Evolutionary conservation across 2,888 invertebrate species (phyloP), one percentile per base, ranked within the genome.

Genomic region (Ophioninae sp.): DNA sequence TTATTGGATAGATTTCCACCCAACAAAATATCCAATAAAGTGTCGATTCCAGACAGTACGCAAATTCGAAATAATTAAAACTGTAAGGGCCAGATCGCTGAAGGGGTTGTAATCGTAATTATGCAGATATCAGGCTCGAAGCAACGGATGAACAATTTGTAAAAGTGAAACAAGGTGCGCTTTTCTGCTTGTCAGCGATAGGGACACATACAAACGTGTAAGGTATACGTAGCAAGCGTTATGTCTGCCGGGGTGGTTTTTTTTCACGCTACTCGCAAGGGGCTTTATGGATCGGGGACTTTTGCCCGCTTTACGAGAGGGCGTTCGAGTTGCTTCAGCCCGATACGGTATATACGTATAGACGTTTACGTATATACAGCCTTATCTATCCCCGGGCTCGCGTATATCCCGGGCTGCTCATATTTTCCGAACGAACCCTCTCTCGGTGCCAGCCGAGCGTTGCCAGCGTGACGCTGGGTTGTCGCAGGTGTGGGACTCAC

Each of bases 211-310:
- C 13, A 39, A 23, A 30, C 67, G 61, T 30, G 65, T 39, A 20
- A 7, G 44, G 56, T 68, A 64, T 41, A 70, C 56, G 69, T n/a
- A 59, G 62, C 13, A 57, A 76, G 57, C 57, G 20, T 39, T 41
- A 57, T 61, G 67, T 83, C 65, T 67, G 82, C 73, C 78, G 79
- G 74, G 57, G 74, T 81, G 30, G 1, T 79, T 81, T 80, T 50
- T 50, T 17, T 50, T 13, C 50, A 85, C 77, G 65, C 81, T 68
- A 81, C 50, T 78, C 73, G 68, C 79, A 74, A 68, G 73, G 75
- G 75, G 82, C 85, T 85, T 86, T 87, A 88, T 87, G 86, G 87
- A 88, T 88, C 87, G 85, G 84, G 85, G 86, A 86, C 86, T 88
- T 87, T 83, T 81, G 84, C 84, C 78, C 81, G 83, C 84, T 86